Evolutionary conservation across 2,888 invertebrate genomes (phyloP), one percentile per base, ranked within the genome.

Genomic region (Agrochola macilenta): DNA sequence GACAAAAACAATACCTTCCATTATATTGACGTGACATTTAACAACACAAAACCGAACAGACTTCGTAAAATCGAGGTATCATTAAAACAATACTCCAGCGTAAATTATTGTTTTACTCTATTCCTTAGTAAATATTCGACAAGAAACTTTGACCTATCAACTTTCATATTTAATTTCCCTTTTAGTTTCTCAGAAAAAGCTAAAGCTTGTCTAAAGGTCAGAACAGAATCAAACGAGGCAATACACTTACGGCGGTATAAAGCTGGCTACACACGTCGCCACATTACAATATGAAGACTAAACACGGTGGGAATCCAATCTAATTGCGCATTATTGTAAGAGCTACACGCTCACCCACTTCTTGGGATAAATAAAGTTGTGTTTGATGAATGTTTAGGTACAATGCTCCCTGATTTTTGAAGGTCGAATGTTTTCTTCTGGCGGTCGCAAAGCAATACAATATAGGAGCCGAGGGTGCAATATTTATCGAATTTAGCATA

Each of bases 331-430:
- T 88, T 89, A 83, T 68, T 78, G 43, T 77, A 69, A 86, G 74
- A 88, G 87, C 79, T 89, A 89, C 89, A 88, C 20, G 85, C 78
- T 57, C 64, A 49, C 20, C 77, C 89, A 88, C 89, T 88, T 83
- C 64, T 84, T 61, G 43, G 30, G 68, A 30, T 61, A 61, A 69
- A 83, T 83, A 79, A 78, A 84, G 71, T 49, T 74, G 65, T 79
- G 76, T 76, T 70, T 66, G 69, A 68, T 64, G 46, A 69, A 69
- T 64, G 46, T 80, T 71, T 23, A n/a, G 26, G 60, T 60, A 60
- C 60, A 70, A 30, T 54, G 54, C 43, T 30, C 54, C 14, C 1
- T 60, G 11, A 39, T n/a, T n/a, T 58, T 5, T 61, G 20, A 49
- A 60, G n/a, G 23, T 63, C 30, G 5, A 60, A 57, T 35, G 11